These are phyloP conservation scores for Rhinopithecus roxellana DNA, from an alignment of 2,113 vertebrate genomes.

Conservation along the genomic window DNA sequence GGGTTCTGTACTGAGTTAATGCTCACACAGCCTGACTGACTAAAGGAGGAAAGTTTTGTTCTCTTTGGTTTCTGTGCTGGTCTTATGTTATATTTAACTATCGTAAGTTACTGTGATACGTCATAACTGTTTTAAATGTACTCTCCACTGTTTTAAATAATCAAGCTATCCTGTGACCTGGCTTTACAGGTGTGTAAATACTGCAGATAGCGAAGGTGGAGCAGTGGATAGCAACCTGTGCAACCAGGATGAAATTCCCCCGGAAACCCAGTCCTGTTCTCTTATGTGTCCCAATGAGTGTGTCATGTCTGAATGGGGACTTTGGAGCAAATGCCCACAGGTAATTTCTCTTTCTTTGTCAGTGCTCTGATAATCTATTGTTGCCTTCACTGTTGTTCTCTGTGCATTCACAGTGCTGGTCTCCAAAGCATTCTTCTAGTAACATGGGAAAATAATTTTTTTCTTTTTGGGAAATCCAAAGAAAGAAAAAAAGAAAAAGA, in stretches of 20 bases:
- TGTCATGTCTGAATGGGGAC: slow-evolving; percentile 92
- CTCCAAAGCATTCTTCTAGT: slow-evolving; percentile 38
- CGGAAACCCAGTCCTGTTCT: slow-evolving; percentile 87
- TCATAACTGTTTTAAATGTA: background rate
- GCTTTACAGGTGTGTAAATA: slow-evolving; percentile 89
- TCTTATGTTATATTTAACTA: background rate
- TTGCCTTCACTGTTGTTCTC: background rate
- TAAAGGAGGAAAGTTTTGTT: background rate
- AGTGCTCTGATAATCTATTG: background rate
- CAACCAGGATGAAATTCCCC: slow-evolving; percentile 87
- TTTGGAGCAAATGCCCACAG: slow-evolving; percentile 92
- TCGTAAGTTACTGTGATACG: background rate
- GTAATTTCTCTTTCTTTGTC: slow-evolving; percentile 82
- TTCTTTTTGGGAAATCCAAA: slow-evolving; percentile 60
- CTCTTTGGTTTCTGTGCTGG: background rate
- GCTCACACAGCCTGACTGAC: background rate
- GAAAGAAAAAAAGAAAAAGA: background rate
- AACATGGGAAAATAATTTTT: slow-evolving; percentile 42
- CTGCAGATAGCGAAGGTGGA: slow-evolving; percentile 75
- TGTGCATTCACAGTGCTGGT: background rate
- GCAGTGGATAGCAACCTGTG: slow-evolving; percentile 87
- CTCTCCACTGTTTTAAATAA: background rate
- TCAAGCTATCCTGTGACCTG: background rate
- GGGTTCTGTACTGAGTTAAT: background rate
- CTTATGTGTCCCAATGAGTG: slow-evolving; percentile 93